These are phyloP conservation scores for Diabrotica balteata DNA, from an alignment of 2,888 invertebrate genomes.

Conservation along the genomic window DNA sequence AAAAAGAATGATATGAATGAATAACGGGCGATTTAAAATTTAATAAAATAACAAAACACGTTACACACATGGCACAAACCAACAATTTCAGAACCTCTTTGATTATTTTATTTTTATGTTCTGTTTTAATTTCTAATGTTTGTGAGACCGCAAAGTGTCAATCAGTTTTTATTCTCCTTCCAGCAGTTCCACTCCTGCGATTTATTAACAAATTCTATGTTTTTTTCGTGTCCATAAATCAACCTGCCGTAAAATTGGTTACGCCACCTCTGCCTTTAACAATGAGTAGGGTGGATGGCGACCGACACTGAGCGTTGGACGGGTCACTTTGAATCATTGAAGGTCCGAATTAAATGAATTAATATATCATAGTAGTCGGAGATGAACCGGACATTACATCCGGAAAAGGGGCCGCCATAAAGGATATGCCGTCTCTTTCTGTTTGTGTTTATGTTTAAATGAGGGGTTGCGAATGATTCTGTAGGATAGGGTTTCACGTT, in stretches of 20 bases:
- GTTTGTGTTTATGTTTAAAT: not conserved
- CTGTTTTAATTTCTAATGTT: too few relatives aligned
- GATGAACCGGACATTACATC: slow-evolving; percentile 27
- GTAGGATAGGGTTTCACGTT: not conserved
- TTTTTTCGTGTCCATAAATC: too few relatives aligned
- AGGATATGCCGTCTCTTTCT: slow-evolving; percentile 9
- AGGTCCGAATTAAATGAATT: slow-evolving; percentile 25
- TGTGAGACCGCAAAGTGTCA: too few relatives aligned
- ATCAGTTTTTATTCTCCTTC: too few relatives aligned
- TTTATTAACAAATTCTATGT: too few relatives aligned
- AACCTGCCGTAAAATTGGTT: not conserved
- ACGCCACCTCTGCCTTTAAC: not conserved
- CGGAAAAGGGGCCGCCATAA: slow-evolving; percentile 5
- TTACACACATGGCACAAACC: too few relatives aligned
- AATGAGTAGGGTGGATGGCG: slow-evolving; percentile 5
- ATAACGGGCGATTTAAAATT: too few relatives aligned
- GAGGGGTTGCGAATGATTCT: slow-evolving; percentile 4
- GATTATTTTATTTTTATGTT: too few relatives aligned
- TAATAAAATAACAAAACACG: too few relatives aligned
- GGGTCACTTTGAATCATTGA: slow-evolving; percentile 21
- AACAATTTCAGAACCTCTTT: too few relatives aligned
- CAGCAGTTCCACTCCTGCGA: too few relatives aligned
- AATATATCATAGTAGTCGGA: slow-evolving; percentile 29
- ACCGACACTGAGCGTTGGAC: slow-evolving; percentile 5
- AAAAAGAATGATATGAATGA: too few relatives aligned